These are phyloP conservation scores for Thyatira batis DNA, from an alignment of 2,888 invertebrate genomes.

Conservation along the genomic window DNA sequence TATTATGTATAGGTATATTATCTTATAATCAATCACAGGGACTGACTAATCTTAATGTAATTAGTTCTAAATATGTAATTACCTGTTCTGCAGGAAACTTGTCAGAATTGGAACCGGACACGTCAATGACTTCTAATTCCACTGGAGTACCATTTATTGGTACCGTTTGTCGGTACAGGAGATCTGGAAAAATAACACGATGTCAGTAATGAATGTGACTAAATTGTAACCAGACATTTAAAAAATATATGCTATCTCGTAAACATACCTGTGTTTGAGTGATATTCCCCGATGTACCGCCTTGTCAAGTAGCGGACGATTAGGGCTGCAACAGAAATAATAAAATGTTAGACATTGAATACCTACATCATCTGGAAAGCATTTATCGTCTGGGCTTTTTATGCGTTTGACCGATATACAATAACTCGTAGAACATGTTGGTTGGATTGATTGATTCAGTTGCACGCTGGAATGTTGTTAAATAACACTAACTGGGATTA, in stretches of 20 bases:
- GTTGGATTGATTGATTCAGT: background rate
- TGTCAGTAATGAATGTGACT: background rate
- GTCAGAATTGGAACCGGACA: constrained; percentile 86
- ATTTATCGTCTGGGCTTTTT: constrained; percentile 1
- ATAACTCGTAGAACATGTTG: background rate
- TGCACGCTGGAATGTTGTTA: constrained; percentile 16
- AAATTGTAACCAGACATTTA: background rate
- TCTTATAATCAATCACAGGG: background rate
- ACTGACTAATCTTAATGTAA: background rate
- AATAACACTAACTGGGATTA: constrained; percentile 42
- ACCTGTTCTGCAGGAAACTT: constrained; percentile 84
- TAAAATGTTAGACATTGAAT: constrained; percentile 14
- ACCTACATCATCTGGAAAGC: constrained; percentile 12
- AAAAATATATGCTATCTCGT: constrained; percentile 1
- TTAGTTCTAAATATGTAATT: constrained; percentile 26
- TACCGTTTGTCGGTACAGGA: constrained; percentile 88
- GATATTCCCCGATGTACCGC: constrained; percentile 90
- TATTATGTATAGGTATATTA: too few species aligned
- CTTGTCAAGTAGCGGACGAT: constrained; percentile 90
- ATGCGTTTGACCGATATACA: constrained; percentile 14
- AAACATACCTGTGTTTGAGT: constrained; percentile 88
- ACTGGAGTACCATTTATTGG: constrained; percentile 87
- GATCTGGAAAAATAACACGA: constrained; percentile 81
- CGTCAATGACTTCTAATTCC: constrained; percentile 90
- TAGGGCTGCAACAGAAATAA: constrained; percentile 80